These are phyloP conservation scores for Scomberomorus guttatus DNA, from an alignment of 2,797 vertebrate genomes.

Conservation along the genomic window DNA sequence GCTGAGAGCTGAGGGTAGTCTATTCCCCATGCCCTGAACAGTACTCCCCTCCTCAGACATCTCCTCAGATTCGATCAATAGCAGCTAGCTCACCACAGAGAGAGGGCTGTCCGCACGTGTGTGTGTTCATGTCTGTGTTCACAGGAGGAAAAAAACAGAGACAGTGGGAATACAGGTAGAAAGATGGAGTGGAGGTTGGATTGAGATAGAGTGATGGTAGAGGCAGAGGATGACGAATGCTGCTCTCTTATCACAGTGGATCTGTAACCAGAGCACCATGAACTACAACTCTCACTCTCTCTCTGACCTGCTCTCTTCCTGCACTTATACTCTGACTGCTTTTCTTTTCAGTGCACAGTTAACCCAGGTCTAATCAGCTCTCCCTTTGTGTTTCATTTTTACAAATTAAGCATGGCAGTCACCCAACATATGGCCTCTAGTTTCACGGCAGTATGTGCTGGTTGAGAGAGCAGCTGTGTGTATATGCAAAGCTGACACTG, in stretches of 20 bases:
- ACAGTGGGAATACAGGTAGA: slow-evolving; percentile 27
- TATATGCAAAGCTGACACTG: too few species aligned
- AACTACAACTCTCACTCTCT: slow-evolving; percentile 8
- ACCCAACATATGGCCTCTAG: background rate
- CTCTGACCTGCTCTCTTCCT: background rate
- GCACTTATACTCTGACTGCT: background rate
- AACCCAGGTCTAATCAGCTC: slow-evolving; percentile 4
- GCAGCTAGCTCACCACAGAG: slow-evolving; percentile 59
- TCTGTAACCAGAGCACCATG: slow-evolving; percentile 23
- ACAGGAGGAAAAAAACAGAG: background rate
- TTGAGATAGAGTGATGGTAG: slow-evolving; percentile 49
- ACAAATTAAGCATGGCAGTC: background rate
- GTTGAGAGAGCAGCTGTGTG: too few species aligned
- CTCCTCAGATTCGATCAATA: slow-evolving; percentile 84
- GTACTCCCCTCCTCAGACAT: slow-evolving; percentile 74
- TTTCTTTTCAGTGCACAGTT: slow-evolving; percentile 1
- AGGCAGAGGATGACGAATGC: slow-evolving; percentile 44
- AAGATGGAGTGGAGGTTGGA: slow-evolving; percentile 37
- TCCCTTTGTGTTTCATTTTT: slow-evolving; percentile 5
- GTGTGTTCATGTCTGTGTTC: slow-evolving; percentile 21
- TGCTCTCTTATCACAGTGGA: slow-evolving; percentile 42
- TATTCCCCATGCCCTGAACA: slow-evolving; percentile 71
- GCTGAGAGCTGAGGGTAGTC: slow-evolving; percentile 66
- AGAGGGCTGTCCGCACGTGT: slow-evolving; percentile 5
- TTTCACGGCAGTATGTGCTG: background rate